Evolutionary conservation across 2,888 invertebrate genomes (phyloP), one percentile per base, ranked within the genome.

Genomic region (Spisula solida): DNA sequence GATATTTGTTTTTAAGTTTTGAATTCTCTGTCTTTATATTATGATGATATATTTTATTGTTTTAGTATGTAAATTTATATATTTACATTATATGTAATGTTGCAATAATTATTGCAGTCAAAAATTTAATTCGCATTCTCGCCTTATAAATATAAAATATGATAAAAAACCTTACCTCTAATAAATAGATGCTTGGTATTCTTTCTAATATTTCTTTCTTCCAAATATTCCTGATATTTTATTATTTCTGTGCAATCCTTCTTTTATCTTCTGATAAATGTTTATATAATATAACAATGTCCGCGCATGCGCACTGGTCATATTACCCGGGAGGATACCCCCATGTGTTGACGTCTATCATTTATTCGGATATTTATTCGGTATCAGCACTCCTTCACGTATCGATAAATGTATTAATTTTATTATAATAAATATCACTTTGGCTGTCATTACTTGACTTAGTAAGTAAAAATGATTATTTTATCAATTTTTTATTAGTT

Each of bases 401-500:
- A 66, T 66, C 60, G 60, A 66, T n/a, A 12, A 25, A n/a, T 25
- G 20, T n/a, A 66, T 66, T n/a, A 66, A 25, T 66, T 66, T 25
- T 25, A 66, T 25, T 66, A 66, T 25, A 66, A 66, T 66, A 66
- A 66, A 66, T 66, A n/a, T 66, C 60, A 12, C 60, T 66, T 25
- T 25, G 25, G 10, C 25, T n/a, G 60, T 66, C 60, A 66, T 66
- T n/a, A 25, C n/a, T n/a, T 0, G 25, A n/a, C 25, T 66, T 25
- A 12, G 60, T 66, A 25, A 66, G 60, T 66, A 66, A 25, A 66
- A 66, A 66, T 25, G 6, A 66, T 66, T 66, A 25, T 66, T 66
- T 66, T 66, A 66, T 66, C 60, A 66, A 66, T 66, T n/a, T 66
- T 66, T 66, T 25, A 66, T 66, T 66, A 66, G 4, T 66, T 66